phyloP scores from a whole-genome alignment of 2,113 vertebrate genomes.

The Candoia aspera region DNA sequence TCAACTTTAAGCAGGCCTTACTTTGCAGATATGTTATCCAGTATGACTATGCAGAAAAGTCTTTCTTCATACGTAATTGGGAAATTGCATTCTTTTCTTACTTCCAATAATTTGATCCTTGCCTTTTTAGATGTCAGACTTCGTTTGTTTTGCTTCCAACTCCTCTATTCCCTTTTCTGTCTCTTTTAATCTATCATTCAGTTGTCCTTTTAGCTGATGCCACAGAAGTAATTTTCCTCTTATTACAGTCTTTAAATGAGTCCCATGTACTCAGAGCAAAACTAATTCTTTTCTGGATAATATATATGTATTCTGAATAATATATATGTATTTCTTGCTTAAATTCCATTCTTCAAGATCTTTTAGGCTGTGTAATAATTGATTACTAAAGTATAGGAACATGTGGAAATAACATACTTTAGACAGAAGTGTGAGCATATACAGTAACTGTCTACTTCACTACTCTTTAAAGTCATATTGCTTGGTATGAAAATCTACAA shows the following conservation, averaged over 20 bases:
- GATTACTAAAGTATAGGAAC: not conserved
- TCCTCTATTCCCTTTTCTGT: conserved; percentile 45
- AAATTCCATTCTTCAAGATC: conserved; percentile 13
- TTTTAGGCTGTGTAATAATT: not conserved
- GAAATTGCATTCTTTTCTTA: conserved; percentile 26
- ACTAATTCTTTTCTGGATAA: conserved; percentile 26
- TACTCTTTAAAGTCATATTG: not conserved
- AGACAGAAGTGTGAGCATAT: not conserved
- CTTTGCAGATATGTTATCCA: conserved; percentile 21
- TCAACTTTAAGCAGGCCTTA: conserved; percentile 14
- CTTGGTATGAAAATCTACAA: not conserved
- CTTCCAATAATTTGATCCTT: conserved; percentile 38
- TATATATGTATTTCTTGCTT: conserved; percentile 18
- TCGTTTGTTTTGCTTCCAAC: conserved; percentile 41
- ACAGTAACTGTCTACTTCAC: not conserved
- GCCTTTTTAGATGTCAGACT: conserved; percentile 32
- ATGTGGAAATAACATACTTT: not conserved
- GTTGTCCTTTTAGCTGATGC: conserved; percentile 32
- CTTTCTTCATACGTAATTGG: conserved; percentile 25
- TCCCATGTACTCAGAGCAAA: conserved; percentile 19
- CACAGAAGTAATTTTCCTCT: conserved; percentile 31
- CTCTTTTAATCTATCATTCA: conserved; percentile 39
- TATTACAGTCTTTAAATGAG: conserved; percentile 32
- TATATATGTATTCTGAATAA: not conserved
- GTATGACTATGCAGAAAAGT: conserved; percentile 19